These are phyloP conservation scores for Passer montanus DNA, from an alignment of 2,113 vertebrate species.

Conservation along the genomic window DNA sequence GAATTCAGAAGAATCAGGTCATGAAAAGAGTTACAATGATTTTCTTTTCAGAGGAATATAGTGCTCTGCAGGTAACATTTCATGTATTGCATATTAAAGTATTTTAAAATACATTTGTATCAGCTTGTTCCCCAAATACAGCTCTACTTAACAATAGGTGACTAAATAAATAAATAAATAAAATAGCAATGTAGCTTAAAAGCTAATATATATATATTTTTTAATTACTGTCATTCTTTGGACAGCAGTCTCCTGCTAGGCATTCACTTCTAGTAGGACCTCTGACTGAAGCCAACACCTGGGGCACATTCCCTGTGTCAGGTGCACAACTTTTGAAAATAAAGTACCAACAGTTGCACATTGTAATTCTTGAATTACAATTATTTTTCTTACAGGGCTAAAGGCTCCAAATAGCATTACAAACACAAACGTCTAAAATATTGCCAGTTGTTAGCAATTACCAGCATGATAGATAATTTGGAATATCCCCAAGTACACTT, in stretches of 20 bases:
- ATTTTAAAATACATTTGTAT: background rate
- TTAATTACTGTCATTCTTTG: background rate
- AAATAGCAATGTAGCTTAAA: background rate
- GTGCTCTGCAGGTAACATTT: background rate
- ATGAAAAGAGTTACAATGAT: background rate
- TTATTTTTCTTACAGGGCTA: constrained; percentile 27
- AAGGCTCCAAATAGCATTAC: constrained; percentile 27
- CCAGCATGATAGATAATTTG: constrained; percentile 16
- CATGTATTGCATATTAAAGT: background rate
- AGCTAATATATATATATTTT: background rate
- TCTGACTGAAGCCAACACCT: background rate
- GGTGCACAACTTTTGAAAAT: background rate
- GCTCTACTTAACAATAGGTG: background rate
- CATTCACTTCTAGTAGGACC: background rate
- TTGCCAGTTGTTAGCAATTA: constrained; percentile 19
- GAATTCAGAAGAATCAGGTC: background rate
- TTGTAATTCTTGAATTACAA: background rate
- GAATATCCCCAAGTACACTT: constrained; percentile 26
- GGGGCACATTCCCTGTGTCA: background rate
- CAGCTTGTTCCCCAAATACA: background rate
- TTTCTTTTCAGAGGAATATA: background rate
- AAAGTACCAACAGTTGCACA: background rate
- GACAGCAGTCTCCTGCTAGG: background rate
- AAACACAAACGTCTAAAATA: constrained; percentile 16
- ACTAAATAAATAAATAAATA: background rate